Conservation (phyloP, 2,888 invertebrate genomes). For the Agrochola circellaris region DNA sequence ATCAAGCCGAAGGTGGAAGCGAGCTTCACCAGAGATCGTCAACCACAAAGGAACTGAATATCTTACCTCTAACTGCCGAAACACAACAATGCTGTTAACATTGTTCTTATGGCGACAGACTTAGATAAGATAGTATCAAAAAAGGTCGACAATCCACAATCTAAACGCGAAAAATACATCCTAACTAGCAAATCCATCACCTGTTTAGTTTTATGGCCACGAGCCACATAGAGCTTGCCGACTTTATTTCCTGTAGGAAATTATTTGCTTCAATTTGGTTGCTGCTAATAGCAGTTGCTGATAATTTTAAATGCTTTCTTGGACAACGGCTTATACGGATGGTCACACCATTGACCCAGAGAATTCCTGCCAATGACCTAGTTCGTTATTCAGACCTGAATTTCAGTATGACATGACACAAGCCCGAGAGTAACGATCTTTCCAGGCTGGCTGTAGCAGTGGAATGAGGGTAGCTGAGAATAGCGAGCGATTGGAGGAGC, state of each 20-base stretch:
- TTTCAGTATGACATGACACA: not conserved
- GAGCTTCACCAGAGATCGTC: too few relatives aligned
- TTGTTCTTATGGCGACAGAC: too few relatives aligned
- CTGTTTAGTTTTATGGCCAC: not conserved
- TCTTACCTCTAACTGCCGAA: too few relatives aligned
- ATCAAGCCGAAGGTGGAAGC: too few relatives aligned
- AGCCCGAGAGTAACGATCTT: not conserved
- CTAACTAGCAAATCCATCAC: not conserved
- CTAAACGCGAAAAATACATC: not conserved
- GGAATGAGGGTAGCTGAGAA: too few relatives aligned
- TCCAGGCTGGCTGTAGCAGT: not conserved
- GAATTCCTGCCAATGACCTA: conserved; percentile 17
- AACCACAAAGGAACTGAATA: too few relatives aligned
- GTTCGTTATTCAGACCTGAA: not conserved
- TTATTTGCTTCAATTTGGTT: conserved; percentile 10
- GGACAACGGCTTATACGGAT: not conserved
- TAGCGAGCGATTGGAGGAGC: too few relatives aligned
- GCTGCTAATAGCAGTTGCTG: conserved; percentile 8
- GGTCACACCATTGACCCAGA: conserved; percentile 15
- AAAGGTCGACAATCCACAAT: not conserved
- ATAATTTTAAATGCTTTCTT: conserved; percentile 46
- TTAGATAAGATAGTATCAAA: too few relatives aligned
- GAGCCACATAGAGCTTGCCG: not conserved
- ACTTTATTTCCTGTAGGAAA: not conserved
- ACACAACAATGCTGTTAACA: too few relatives aligned